Evolutionary conservation across 2,113 vertebrate genomes (phyloP), one percentile per base, ranked within the genome.

Genomic region (Hiodon tergisus): DNA sequence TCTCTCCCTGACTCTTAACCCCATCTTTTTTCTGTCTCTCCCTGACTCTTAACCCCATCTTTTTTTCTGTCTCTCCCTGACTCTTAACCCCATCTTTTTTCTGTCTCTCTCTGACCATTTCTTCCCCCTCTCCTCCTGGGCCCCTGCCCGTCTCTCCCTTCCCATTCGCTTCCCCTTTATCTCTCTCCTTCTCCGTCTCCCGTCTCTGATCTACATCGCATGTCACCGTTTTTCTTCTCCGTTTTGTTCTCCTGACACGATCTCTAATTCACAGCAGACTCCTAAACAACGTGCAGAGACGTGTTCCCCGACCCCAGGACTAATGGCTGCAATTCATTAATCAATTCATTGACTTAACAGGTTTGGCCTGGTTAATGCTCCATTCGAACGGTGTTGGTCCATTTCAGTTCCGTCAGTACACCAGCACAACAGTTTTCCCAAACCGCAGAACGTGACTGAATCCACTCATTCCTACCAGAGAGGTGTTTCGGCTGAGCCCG

Each of bases 381-480:
- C 31, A 65, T 63, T 63, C 7, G n/a, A 8, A 31, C 31, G 31
- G 0, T 31, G 31, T 31, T 31, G 31, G 31, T 31, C 31, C 31
- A 31, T 31, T 31, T 31, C 31, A 31, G 31, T 31, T 31, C 31
- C 31, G 31, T 31, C 31, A 31, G 31, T 31, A 31, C 31, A 31
- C 31, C 31, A 31, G 31, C 31, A 31, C 31, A 31, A 31, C 31
- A 31, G 31, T 31, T 31, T 31, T 31, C 31, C 61, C 16, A 63
- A 63, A 16, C 60, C n/a, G 14, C 60, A 16, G 60, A 62, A n/a
- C 2, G 14, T 58, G 5, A 77, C 58, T 60, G 76, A 77, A 70
- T 70, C 69, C 77, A 16, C 3, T 11, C 7, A 7, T 1, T 68
- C 88, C 81, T 84, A 90, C 88, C 82, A 69, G 68, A 67, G 82